Conservation (phyloP, 30 jellyfish, hydroid and myxozoan species). For the Aurelia sp. region DNA sequence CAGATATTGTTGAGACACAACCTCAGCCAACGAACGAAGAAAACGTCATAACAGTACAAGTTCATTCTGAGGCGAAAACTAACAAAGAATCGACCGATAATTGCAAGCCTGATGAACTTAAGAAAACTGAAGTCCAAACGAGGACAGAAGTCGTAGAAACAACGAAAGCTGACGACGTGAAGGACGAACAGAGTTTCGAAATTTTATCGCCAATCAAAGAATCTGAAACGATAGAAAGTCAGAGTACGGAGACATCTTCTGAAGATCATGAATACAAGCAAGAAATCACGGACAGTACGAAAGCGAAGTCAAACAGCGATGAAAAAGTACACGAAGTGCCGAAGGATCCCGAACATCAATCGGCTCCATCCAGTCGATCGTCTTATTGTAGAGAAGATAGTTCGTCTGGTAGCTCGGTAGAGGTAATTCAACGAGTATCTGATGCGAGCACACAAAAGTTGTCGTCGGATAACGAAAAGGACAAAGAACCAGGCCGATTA, state of each 20-base stretch:
- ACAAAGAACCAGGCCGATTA: neutral
- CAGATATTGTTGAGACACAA: neutral
- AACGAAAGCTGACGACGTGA: constrained; percentile 1
- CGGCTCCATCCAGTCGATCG: constrained; percentile 4
- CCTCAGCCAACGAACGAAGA: neutral
- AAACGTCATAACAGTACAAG: neutral
- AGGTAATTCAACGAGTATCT: constrained; percentile 18
- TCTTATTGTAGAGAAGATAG: constrained; percentile 39
- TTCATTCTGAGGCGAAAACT: neutral
- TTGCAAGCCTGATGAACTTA: neutral
- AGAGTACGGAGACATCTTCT: neutral
- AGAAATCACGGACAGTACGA: constrained; percentile 3
- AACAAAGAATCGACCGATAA: neutral
- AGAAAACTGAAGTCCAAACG: neutral
- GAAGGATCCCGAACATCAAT: neutral
- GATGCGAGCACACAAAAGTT: neutral
- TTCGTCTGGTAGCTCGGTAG: constrained; percentile 61
- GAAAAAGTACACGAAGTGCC: neutral
- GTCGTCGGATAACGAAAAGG: constrained; percentile 2
- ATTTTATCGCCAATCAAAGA: constrained; percentile 9
- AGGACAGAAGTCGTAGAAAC: neutral
- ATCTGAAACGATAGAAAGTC: neutral
- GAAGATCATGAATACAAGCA: neutral
- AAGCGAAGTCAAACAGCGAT: neutral
- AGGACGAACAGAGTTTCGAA: constrained; percentile 32